Evolutionary conservation across 2,113 vertebrate genomes (phyloP), one percentile per base, ranked within the genome.

Genomic region (Leptocoma aspasia): DNA sequence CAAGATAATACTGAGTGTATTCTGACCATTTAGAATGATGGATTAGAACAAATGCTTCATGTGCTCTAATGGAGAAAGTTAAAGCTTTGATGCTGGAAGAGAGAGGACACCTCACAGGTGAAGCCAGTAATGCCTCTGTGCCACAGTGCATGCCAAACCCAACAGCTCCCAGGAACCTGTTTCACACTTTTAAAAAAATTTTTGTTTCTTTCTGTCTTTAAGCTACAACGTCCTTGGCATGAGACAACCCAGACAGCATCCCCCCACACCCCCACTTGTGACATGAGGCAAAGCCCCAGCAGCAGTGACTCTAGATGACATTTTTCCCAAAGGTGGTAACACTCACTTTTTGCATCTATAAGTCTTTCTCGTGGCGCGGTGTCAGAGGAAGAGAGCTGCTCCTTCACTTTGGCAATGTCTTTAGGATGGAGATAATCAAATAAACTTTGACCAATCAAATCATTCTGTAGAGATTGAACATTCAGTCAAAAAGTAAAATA

Each of bases 321-420:
- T 30, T 20, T 33, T 24, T 26, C 52, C 17, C 63, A 45, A 33
- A 59, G 30, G 33, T 24, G 30, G 27, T 9, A 41, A 11, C 47
- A 98, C 98, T 98, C 98, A 99, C 99, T 99, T 98, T 99, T 99
- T 86, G 99, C 99, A 90, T 99, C 99, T 68, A 99, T 99, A 91
- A 99, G 99, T 84, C 99, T 97, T 95, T 99, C 99, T 81, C 99
- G 97, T 8, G 99, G 99, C 0, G 99, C 99, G 0, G 99, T 99
- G 89, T 99, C 99, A 1, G 99, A 99, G 13, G 99, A 99, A 15
- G 99, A 99, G 91, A 99, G 98, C 97, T 99, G 99, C 95, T 99
- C 99, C 97, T 99, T 99, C 65, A 99, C 99, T 99, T 99, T 99
- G 98, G 99, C 99, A n/a, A 99, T 99, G 97, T 99, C 99, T 98